Evolutionary conservation across 2,888 invertebrate species (phyloP).

Genomic region (Andrena hattorfiana): DNA sequence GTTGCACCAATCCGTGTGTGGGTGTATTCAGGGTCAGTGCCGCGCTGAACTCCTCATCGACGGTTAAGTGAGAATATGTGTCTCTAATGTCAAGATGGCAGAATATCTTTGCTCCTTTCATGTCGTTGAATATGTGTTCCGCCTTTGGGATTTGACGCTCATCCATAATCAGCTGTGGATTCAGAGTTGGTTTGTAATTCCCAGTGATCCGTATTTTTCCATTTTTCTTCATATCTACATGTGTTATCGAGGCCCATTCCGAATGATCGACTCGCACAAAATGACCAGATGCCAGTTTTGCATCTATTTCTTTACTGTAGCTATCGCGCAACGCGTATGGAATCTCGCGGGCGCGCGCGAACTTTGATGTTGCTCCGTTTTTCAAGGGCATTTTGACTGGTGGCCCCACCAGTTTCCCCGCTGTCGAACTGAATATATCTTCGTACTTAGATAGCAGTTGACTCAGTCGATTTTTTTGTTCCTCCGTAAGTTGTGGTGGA

Average conservation of each 20-base stretch:
- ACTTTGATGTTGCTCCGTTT: background rate
- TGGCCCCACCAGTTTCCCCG: background rate
- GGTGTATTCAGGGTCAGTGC: background rate
- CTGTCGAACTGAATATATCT: background rate
- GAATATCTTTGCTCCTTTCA: background rate
- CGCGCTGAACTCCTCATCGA: background rate
- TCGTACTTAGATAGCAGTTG: background rate
- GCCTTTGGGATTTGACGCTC: background rate
- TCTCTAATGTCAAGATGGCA: background rate
- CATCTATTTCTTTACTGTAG: background rate
- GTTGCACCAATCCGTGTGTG: background rate
- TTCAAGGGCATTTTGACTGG: background rate
- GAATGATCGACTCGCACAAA: background rate
- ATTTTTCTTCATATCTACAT: background rate
- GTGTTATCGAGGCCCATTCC: background rate
- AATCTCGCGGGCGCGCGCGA: background rate
- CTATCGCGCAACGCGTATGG: slow-evolving; percentile 3
- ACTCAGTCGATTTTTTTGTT: background rate
- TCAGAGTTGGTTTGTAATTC: background rate
- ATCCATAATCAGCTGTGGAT: background rate
- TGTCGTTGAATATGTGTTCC: background rate
- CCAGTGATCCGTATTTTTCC: background rate
- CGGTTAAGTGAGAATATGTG: too few species aligned
- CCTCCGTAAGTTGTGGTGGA: background rate
- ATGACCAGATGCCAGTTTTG: background rate